Conservation (phyloP, 1,140 invertebrate genomes). For the Brachionus sp. region DNA sequence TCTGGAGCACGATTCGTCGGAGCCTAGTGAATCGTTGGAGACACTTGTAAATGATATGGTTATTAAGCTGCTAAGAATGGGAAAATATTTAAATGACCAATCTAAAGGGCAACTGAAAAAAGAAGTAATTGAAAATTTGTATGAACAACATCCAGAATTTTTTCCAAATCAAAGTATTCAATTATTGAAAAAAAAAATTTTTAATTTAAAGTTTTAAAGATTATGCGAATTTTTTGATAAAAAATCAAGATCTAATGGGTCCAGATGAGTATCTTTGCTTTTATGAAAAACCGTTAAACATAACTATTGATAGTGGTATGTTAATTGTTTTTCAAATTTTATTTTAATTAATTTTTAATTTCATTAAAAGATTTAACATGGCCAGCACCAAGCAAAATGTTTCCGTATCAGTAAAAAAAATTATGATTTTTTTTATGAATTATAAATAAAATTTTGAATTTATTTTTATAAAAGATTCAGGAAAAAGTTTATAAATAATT, state of each 20-base stretch:
- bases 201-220: background rate
- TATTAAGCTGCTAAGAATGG: slow-evolving; percentile 16
- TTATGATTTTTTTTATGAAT: background rate
- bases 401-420: slow-evolving; percentile 18
- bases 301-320: slow-evolving; percentile 25
- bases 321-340: background rate
- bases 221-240: slow-evolving; percentile 24
- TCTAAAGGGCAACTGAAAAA: slow-evolving; percentile 27
- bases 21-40: slow-evolving; percentile 31
- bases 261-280: slow-evolving; percentile 8
- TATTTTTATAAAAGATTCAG: too few relatives aligned
- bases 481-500: too few relatives aligned
- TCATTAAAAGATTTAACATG: slow-evolving; percentile 33
- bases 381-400: slow-evolving; percentile 25
- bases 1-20: slow-evolving; percentile 27
- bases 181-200: background rate
- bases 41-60: slow-evolving; percentile 27
- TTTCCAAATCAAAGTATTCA: slow-evolving; percentile 36
- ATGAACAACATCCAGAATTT: slow-evolving; percentile 42
- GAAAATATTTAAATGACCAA: slow-evolving; percentile 38
- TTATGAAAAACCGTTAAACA: slow-evolving; percentile 28
- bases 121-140: slow-evolving; percentile 23
- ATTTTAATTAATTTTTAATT: background rate
- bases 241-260: background rate
- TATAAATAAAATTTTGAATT: background rate